Evolutionary conservation across 2,113 vertebrate species (phyloP).

Genomic region (Vidua macroura): DNA sequence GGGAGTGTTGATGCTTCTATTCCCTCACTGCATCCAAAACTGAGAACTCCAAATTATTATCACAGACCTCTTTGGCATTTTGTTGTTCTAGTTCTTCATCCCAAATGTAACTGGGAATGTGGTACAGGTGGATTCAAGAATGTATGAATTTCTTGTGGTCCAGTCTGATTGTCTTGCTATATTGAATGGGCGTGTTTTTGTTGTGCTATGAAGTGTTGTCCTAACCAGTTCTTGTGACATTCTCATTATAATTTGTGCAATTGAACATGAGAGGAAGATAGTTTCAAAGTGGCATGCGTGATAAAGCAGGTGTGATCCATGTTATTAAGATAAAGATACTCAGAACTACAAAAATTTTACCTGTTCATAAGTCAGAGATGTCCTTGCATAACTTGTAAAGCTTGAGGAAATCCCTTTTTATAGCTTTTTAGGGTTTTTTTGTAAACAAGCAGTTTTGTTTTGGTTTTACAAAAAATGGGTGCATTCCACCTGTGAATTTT

Average conservation of each 20-base stretch:
- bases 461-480: not conserved
- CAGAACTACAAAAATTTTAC: not conserved
- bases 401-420: not conserved
- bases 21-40: fast-evolving
- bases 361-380: not conserved
- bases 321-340: not conserved
- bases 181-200: not conserved
- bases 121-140: not conserved
- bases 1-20: fast-evolving
- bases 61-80: not conserved
- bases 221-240: not conserved
- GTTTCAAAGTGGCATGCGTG: not conserved
- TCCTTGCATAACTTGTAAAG: not conserved
- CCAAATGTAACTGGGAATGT: not conserved
- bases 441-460: not conserved
- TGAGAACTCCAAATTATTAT: not conserved
- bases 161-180: fast-evolving
- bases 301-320: not conserved
- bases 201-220: not conserved
- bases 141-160: not conserved
- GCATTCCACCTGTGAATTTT: constrained; percentile 4
- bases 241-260: not conserved
- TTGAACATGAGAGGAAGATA: not conserved
- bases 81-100: not conserved
- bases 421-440: not conserved